A percentile compares a stretch with the other conserved stretches of the same genome.
These are phyloP conservation scores for Schlechtendalia chinensis DNA, from an alignment of 1,140 invertebrate genomes.

Conservation along the genomic window DNA sequence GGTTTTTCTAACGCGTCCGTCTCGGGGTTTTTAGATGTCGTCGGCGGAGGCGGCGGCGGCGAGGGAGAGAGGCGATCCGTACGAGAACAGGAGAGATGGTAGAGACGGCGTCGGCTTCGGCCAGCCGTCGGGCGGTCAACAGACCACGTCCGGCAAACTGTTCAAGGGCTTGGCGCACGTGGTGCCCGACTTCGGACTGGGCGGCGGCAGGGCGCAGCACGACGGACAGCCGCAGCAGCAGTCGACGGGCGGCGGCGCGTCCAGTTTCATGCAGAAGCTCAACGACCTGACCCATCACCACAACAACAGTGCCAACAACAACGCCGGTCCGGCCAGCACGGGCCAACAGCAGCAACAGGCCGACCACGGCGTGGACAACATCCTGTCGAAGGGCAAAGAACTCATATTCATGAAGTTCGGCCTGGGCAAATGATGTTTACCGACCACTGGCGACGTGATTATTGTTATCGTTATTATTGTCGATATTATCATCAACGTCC, in stretches of 20 bases:
- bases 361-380: slow-evolving; percentile 61
- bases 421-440: slow-evolving; percentile 68
- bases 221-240: slow-evolving; percentile 10
- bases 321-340: slow-evolving; percentile 56
- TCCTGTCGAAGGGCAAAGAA: slow-evolving; percentile 85
- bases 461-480: neutral
- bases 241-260: slow-evolving; percentile 54
- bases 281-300: slow-evolving; percentile 66
- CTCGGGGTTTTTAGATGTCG: slow-evolving; percentile 40
- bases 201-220: slow-evolving; percentile 36
- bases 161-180: slow-evolving; percentile 55
- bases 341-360: slow-evolving; percentile 60
- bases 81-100: slow-evolving; percentile 60
- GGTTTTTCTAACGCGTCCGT: neutral
- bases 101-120: slow-evolving; percentile 54
- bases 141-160: slow-evolving; percentile 47
- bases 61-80: slow-evolving; percentile 56
- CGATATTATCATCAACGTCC: neutral
- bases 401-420: slow-evolving; percentile 89
- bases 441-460: slow-evolving; percentile 12
- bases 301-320: slow-evolving; percentile 67
- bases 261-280: slow-evolving; percentile 78
- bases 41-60: slow-evolving; percentile 34
- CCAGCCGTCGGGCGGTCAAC: neutral
- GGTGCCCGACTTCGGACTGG: slow-evolving; percentile 55